Conservation (phyloP, 2,888 invertebrate species). For the Chloroclysta siterata region DNA sequence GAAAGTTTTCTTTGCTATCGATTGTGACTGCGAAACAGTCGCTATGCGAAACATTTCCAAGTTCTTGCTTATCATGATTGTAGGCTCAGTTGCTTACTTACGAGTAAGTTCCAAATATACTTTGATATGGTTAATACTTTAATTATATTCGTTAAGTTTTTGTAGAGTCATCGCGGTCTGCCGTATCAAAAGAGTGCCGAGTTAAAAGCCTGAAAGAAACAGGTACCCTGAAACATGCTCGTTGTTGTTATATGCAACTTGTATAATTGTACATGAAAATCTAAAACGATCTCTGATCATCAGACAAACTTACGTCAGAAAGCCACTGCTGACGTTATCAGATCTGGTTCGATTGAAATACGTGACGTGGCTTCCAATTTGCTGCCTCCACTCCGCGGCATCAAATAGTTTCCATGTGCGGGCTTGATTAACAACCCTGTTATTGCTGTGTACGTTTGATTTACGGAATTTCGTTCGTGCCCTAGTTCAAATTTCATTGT, state of each 20-base stretch:
- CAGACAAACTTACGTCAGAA: slow-evolving; percentile 44
- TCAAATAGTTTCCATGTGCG: slow-evolving; percentile 52
- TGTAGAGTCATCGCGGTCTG: background rate
- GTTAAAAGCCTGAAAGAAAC: background rate
- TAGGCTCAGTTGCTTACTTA: too few species aligned
- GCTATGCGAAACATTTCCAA: slow-evolving; percentile 2
- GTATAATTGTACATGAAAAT: slow-evolving; percentile 1
- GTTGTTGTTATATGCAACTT: too few species aligned
- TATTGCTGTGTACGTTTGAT: slow-evolving; percentile 46
- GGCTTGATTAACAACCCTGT: slow-evolving; percentile 55
- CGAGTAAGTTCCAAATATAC: too few species aligned
- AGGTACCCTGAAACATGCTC: background rate
- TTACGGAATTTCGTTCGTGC: slow-evolving; percentile 36
- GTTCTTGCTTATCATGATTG: background rate
- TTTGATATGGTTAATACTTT: too few species aligned
- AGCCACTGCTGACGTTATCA: slow-evolving; percentile 57
- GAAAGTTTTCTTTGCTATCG: slow-evolving; percentile 30
- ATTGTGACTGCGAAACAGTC: slow-evolving; percentile 16
- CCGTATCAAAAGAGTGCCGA: background rate
- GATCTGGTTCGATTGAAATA: slow-evolving; percentile 74
- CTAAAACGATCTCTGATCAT: slow-evolving; percentile 16
- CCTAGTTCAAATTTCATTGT: slow-evolving; percentile 35
- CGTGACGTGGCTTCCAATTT: slow-evolving; percentile 67
- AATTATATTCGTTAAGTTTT: too few species aligned
- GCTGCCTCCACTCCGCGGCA: slow-evolving; percentile 44